A percentile compares a stretch with the other conserved stretches of the same genome.
Evolutionary conservation across 2,888 invertebrate species (phyloP).

Genomic region (Drosophila quasianomalipes): DNA sequence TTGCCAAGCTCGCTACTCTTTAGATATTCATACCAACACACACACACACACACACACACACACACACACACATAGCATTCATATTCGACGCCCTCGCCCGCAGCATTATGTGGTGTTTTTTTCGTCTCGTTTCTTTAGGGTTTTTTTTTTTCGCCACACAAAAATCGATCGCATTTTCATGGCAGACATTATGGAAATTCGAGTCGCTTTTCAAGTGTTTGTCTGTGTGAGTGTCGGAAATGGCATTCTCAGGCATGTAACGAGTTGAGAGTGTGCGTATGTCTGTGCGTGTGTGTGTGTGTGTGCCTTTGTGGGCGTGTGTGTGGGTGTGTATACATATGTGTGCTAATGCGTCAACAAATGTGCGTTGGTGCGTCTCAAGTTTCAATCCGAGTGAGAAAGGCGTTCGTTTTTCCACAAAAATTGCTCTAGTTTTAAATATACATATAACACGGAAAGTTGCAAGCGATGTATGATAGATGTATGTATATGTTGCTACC

Average conservation of each 20-base stretch:
- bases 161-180: slow-evolving; percentile 82
- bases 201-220: slow-evolving; percentile 76
- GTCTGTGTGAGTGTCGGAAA: slow-evolving; percentile 73
- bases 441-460: slow-evolving; percentile 25
- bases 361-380: slow-evolving; percentile 68
- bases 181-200: slow-evolving; percentile 83
- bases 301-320: slow-evolving; percentile 4
- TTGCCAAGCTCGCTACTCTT: slow-evolving; percentile 49
- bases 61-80: not conserved
- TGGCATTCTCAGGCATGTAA: slow-evolving; percentile 79
- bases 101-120: slow-evolving; percentile 64
- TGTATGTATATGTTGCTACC: slow-evolving; percentile 21
- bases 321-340: slow-evolving; percentile 14
- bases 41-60: slow-evolving; percentile 20
- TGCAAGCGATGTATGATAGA: slow-evolving; percentile 19
- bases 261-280: slow-evolving; percentile 61
- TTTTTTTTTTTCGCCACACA: slow-evolving; percentile 42
- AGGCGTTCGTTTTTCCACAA: slow-evolving; percentile 24
- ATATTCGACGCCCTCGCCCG: slow-evolving; percentile 40
- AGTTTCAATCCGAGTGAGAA: slow-evolving; percentile 51
- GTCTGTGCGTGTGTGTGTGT: slow-evolving; percentile 8
- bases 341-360: slow-evolving; percentile 73
- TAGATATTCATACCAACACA: slow-evolving; percentile 66
- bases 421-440: slow-evolving; percentile 44
- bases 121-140: slow-evolving; percentile 3